Percentiles rank a stretch among this genome's conserved stretches.
phyloP scores from a whole-genome alignment of 2,113 vertebrate genomes.

The Nyctereutes procyonoides region DNA sequence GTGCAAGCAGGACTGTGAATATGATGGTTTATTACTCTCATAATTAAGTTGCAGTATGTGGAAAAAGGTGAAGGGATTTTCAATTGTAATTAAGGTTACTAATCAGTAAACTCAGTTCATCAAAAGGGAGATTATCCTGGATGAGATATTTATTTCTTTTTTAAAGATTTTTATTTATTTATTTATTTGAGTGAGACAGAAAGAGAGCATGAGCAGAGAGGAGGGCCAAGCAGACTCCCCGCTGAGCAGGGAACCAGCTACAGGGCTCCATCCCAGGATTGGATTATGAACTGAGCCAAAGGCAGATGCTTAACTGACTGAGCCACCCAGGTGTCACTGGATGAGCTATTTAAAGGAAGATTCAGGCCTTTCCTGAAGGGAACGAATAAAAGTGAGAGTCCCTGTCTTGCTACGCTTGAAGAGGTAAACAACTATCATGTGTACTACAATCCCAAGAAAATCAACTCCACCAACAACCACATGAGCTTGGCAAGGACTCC shows the following conservation, averaged over 20 bases:
- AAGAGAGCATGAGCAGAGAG: neutral
- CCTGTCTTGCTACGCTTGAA: neutral
- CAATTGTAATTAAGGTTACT: neutral
- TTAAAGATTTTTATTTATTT: neutral
- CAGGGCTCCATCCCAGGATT: neutral
- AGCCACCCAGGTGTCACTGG: neutral
- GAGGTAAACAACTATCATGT: neutral
- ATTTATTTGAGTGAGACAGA: neutral
- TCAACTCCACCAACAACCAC: neutral
- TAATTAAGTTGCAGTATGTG: neutral
- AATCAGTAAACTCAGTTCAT: neutral
- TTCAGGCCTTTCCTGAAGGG: neutral
- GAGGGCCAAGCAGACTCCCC: neutral
- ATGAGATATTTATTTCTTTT: neutral
- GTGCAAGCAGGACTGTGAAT: neutral
- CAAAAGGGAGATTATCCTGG: neutral
- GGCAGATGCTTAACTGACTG: no score
- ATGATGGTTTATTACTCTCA: neutral
- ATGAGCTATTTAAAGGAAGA: neutral
- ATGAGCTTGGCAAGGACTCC: neutral
- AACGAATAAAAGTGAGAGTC: neutral
- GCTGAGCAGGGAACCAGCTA: neutral
- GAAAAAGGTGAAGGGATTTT: neutral
- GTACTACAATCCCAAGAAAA: neutral
- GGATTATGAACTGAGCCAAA: neutral